Base-by-base conservation (phyloP, 2,888 invertebrate species). In the Pollenia amentaria region DNA sequence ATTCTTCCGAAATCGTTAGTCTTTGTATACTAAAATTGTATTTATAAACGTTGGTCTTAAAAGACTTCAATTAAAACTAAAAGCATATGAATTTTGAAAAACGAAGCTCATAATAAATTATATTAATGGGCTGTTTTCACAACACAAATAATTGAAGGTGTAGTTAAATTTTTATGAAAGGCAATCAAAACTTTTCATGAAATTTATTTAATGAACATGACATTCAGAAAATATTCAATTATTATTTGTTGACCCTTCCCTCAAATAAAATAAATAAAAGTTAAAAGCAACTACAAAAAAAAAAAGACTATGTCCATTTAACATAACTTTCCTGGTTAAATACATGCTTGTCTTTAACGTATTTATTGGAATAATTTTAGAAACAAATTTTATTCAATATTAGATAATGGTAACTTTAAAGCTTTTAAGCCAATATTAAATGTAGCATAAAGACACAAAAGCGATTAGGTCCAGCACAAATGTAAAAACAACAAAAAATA, bases 381-480 rank as follows among this genome's bases (percentile, higher is more conserved):
- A 48, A 18, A 70, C 21, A 70, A 14, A 21, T 16, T 60, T 60
- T 44, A 65, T 57, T 80, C 84, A 90, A 90, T 89, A 60, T 84
- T 82, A 65, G 42, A 78, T 78, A 91, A 89, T 90, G 89, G 88
- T 91, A 91, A 90, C 92, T 91, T 91, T 91, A 92, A 92, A 92
- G 92, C 92, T 92, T 90, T 92, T 92, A 92, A 92, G 92, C 92
- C 92, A 92, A 92, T 91, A 92, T 92, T 92, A 91, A 92, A 92
- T 92, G 92, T 92, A 91, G 92, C 92, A 92, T 92, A 91, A 92
- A 92, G 92, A 92, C 90, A 91, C 92, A 92, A 92, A 91, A 92
- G 88, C 89, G 88, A 89, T 89, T 89, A 89, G 77, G 88, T 88
- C 84, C 88, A 81, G 85, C 84, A 87, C 65, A 72, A 76, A 72